phyloP scores from a whole-genome alignment of 2,113 vertebrate species.

The Chroicocephalus ridibundus region DNA sequence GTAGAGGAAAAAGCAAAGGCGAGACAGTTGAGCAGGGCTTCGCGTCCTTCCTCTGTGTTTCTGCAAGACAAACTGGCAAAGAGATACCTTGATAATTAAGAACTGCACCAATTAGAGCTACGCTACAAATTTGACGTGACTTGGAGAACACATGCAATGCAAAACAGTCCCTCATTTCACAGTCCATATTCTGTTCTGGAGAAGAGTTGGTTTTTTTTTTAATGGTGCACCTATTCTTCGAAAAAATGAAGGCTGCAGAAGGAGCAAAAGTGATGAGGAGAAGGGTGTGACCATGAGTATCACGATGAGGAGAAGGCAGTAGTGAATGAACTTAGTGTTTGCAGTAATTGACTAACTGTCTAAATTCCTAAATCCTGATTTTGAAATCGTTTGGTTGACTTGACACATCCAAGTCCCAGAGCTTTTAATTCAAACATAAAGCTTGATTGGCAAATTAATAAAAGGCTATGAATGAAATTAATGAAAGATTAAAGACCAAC shows the following conservation, averaged over 20 bases:
- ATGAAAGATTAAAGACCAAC: slow-evolving; percentile 64
- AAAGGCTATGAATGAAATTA: slow-evolving; percentile 59
- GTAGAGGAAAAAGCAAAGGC: neutral
- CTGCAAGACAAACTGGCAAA: neutral
- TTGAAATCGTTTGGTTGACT: slow-evolving; percentile 45
- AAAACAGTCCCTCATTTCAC: neutral
- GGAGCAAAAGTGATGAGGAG: neutral
- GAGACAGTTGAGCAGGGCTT: neutral
- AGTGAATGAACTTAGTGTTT: neutral
- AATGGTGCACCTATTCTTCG: neutral
- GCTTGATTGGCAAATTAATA: slow-evolving; percentile 69
- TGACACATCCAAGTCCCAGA: slow-evolving; percentile 38
- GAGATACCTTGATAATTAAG: neutral
- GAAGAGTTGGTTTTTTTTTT: neutral
- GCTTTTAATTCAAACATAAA: slow-evolving; percentile 61
- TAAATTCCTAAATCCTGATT: slow-evolving; percentile 51
- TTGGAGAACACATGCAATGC: neutral
- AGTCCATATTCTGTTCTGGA: neutral
- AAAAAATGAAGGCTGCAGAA: neutral
- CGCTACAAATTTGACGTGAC: neutral
- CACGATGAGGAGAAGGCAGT: neutral
- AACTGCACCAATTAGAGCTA: neutral
- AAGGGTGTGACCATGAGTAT: neutral
- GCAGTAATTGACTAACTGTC: slow-evolving; percentile 55
- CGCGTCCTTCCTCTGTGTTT: fast-evolving